Conservation (phyloP, 2,888 invertebrate species). For the Drosophila antonietae region DNA sequence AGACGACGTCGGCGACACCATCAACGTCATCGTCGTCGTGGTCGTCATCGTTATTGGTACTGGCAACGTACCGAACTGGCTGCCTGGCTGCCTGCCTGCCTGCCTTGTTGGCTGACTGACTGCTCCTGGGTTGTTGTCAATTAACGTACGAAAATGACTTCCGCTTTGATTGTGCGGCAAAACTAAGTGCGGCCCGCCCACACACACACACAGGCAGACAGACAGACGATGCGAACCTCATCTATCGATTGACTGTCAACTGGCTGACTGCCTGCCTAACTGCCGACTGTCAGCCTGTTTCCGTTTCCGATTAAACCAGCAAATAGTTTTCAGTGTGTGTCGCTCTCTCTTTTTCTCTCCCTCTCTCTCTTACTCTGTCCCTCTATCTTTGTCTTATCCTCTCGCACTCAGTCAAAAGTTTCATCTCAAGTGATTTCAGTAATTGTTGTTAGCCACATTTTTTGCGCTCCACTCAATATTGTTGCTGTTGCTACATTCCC, state of each 20-base stretch:
- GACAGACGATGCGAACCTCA: conserved; percentile 42
- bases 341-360: not conserved
- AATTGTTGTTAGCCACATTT: conserved; percentile 69
- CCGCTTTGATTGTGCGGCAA: conserved; percentile 79
- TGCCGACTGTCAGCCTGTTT: conserved; percentile 78
- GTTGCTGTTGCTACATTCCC: conserved; percentile 16
- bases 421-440: conserved; percentile 65
- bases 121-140: conserved; percentile 71
- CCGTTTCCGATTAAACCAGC: conserved; percentile 81
- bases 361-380: conserved; percentile 6
- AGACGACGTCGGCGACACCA: conserved; percentile 77
- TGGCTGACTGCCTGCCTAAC: conserved; percentile 78
- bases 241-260: conserved; percentile 77
- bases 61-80: conserved; percentile 26
- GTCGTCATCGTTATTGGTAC: conserved; percentile 58
- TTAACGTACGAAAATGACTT: conserved; percentile 82
- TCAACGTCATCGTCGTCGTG: conserved; percentile 31
- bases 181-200: conserved; percentile 56
- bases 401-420: conserved; percentile 58
- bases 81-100: not conserved
- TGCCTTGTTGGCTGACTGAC: conserved; percentile 18
- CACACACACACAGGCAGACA: not conserved
- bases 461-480: conserved; percentile 34
- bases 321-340: conserved; percentile 72
- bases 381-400: not conserved